Evolutionary conservation across 2,888 invertebrate species (phyloP).

Genomic region (Clitarchus hookeri): DNA sequence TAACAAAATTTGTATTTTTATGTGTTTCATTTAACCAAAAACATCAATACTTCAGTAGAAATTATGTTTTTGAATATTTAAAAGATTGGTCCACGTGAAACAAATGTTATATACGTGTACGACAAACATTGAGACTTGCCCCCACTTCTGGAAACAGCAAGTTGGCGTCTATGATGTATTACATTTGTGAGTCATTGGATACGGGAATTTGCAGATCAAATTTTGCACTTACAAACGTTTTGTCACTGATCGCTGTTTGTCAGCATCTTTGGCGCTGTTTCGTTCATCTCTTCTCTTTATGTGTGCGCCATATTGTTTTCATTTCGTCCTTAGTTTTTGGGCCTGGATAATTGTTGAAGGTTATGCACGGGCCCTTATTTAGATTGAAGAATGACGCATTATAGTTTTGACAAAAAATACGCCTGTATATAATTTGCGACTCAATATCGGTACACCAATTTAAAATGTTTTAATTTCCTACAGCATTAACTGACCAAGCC

Average conservation of each 20-base stretch:
- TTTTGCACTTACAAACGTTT: conserved; percentile 5
- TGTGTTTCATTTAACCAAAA: no score
- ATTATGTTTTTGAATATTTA: no score
- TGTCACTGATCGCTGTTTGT: not conserved
- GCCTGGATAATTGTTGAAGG: not conserved
- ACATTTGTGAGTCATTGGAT: not conserved
- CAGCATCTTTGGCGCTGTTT: not conserved
- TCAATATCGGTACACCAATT: not conserved
- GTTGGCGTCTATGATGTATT: not conserved
- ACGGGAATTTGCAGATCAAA: conserved; percentile 18
- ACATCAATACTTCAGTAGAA: no score
- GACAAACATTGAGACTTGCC: no score
- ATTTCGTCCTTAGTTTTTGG: not conserved
- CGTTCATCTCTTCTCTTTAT: conserved; percentile 12
- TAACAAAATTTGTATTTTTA: no score
- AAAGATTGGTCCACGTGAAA: no score
- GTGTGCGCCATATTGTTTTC: conserved; percentile 19
- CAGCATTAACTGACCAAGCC: not conserved
- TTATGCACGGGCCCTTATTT: conserved; percentile 18
- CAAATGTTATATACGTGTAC: no score
- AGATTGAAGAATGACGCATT: not conserved
- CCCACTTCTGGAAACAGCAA: conserved; percentile 16
- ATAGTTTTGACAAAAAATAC: conserved; percentile 16
- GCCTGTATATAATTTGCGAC: not conserved
- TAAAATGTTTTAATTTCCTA: not conserved